phyloP scores from a whole-genome alignment of 2,888 invertebrate genomes.

The Sepioteuthis lessoniana region DNA sequence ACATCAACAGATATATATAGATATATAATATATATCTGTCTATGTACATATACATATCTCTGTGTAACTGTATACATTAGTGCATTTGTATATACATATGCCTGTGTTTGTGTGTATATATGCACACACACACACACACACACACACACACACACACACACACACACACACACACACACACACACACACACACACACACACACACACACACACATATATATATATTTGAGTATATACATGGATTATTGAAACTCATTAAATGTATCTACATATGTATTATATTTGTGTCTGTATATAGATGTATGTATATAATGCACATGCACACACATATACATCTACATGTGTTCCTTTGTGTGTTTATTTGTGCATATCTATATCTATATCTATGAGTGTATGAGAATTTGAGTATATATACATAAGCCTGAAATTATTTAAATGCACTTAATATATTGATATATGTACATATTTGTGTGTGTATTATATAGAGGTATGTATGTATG shows the following conservation, averaged over 20 bases:
- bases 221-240: neutral
- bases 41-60: too few relatives aligned
- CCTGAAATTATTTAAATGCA: neutral
- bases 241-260: neutral
- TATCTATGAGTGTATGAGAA: too few relatives aligned
- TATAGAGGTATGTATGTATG: neutral
- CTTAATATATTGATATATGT: neutral
- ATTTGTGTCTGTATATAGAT: too few relatives aligned
- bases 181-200: neutral
- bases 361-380: too few relatives aligned
- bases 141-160: neutral
- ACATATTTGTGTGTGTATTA: slow-evolving; percentile 17
- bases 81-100: too few relatives aligned
- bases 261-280: neutral
- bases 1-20: neutral
- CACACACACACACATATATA: neutral
- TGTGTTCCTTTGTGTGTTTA: too few relatives aligned
- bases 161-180: neutral
- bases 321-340: too few relatives aligned
- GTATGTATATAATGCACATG: too few relatives aligned
- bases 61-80: too few relatives aligned
- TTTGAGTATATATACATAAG: neutral
- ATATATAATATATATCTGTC: neutral
- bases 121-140: neutral
- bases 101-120: neutral